A percentile compares a stretch with the other conserved stretches of the same genome.
phyloP scores from a whole-genome alignment of 2,888 invertebrate species.

The Escarpia spicata region DNA sequence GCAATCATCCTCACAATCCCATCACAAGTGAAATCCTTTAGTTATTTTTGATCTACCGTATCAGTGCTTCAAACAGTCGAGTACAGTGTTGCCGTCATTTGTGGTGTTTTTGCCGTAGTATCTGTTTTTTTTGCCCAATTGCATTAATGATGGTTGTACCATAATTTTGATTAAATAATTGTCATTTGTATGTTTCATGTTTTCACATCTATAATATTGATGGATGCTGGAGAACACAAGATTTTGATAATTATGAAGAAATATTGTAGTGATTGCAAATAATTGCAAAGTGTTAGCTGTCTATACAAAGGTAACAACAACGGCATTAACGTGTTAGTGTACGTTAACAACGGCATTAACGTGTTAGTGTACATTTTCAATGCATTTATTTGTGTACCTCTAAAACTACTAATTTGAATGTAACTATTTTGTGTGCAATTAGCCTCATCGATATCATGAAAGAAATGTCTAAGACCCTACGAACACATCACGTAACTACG shows the following conservation, averaged over 20 bases:
- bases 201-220: neutral
- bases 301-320: neutral
- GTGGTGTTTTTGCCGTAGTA: no score
- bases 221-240: neutral
- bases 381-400: neutral
- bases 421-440: neutral
- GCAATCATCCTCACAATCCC: no score
- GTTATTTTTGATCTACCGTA: neutral
- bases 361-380: neutral
- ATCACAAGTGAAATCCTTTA: neutral
- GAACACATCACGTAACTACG: neutral
- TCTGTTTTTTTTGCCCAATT: neutral
- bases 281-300: neutral
- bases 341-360: neutral
- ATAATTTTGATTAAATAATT: neutral
- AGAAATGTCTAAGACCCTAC: neutral
- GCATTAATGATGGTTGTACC: neutral
- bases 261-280: neutral
- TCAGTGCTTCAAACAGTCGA: neutral
- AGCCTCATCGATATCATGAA: neutral
- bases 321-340: no score
- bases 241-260: neutral
- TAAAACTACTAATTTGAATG: neutral
- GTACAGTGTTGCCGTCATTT: neutral
- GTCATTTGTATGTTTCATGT: neutral